Conservation (phyloP, 2,888 invertebrate species). For the Tetragonisca angustula region DNA sequence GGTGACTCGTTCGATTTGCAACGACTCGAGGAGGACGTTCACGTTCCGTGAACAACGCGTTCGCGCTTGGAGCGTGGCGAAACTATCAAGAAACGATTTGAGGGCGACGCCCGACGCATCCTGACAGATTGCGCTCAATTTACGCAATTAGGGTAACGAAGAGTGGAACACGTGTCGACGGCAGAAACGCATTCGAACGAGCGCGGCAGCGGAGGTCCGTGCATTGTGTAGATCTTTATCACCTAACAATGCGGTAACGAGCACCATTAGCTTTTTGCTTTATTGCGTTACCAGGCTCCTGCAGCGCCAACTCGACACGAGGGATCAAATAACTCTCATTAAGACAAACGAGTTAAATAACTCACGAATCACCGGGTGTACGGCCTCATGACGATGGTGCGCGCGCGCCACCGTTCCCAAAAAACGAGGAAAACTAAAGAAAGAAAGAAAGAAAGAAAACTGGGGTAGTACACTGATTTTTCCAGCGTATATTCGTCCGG, state of each 20-base stretch:
- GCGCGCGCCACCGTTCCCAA: neutral
- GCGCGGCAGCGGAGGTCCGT: conserved; percentile 32
- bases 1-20: neutral
- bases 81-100: conserved; percentile 55
- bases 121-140: conserved; percentile 67
- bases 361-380: conserved; percentile 49
- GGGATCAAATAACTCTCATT: conserved; percentile 74
- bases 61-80: neutral
- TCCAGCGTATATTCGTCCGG: conserved; percentile 15
- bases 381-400: conserved; percentile 22
- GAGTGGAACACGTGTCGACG: conserved; percentile 56
- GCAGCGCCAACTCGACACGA: conserved; percentile 67
- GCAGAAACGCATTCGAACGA: conserved; percentile 55
- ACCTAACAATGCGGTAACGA: conserved; percentile 71
- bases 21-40: neutral
- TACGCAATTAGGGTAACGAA: conserved; percentile 70
- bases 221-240: conserved; percentile 70
- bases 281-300: conserved; percentile 69
- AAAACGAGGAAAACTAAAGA: neutral
- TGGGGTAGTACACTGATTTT: conserved; percentile 34
- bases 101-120: conserved; percentile 56
- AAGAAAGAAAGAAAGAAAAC: neutral
- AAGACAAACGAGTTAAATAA: conserved; percentile 71
- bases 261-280: conserved; percentile 73
- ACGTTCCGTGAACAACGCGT: neutral